A percentile compares a stretch with the other conserved stretches of the same genome.
These are phyloP conservation scores for Gambusia yucatana DNA, from an alignment of 2,797 vertebrate species.

Conservation along the genomic window DNA sequence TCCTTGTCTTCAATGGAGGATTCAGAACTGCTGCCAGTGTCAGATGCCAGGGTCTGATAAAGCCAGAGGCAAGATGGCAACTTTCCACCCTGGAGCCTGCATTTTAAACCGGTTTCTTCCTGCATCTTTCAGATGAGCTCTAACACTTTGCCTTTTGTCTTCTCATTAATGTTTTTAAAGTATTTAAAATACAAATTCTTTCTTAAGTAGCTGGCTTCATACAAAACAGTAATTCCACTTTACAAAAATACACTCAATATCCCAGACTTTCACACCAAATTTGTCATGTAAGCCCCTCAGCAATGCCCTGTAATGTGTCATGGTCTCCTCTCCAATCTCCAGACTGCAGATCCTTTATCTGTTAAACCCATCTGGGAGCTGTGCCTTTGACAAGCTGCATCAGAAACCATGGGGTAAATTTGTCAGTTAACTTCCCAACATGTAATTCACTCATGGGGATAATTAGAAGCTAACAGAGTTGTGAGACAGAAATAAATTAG, in stretches of 20 bases:
- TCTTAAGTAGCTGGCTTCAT: background rate
- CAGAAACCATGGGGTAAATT: constrained; percentile 10
- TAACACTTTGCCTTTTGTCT: background rate
- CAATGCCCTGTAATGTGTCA: constrained; percentile 39
- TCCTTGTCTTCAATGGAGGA: constrained; percentile 48
- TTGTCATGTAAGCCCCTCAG: constrained; percentile 28
- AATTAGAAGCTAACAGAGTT: constrained; percentile 26
- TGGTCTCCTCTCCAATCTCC: constrained; percentile 33
- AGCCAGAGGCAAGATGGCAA: constrained; percentile 73
- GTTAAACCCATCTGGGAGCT: constrained; percentile 49
- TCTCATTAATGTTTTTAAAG: background rate
- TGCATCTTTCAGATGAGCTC: constrained; percentile 68
- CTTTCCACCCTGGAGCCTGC: constrained; percentile 72
- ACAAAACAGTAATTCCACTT: background rate
- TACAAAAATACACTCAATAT: constrained; percentile 11
- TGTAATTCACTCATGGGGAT: constrained; percentile 16
- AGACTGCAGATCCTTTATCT: constrained; percentile 26
- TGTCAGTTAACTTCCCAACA: constrained; percentile 1
- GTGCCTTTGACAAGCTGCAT: constrained; percentile 17
- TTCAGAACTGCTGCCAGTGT: constrained; percentile 59
- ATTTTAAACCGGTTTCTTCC: constrained; percentile 69
- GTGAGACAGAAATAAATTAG: background rate
- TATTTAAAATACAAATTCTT: background rate
- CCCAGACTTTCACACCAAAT: constrained; percentile 6
- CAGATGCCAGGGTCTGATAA: constrained; percentile 71